phyloP scores from a whole-genome alignment of 2,113 vertebrate species.

The Sylvilagus bachmani region DNA sequence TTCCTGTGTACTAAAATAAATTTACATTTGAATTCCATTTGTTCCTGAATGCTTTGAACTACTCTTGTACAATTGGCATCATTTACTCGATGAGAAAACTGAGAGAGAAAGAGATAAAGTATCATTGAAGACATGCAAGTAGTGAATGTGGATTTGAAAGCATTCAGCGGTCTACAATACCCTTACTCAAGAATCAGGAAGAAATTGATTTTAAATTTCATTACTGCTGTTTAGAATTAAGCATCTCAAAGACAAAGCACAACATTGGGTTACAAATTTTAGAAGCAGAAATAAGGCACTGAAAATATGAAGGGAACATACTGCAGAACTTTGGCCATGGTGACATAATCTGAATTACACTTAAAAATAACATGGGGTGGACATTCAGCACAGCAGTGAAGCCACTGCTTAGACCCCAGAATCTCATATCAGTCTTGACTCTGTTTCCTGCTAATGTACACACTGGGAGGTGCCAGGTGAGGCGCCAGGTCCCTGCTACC shows the following conservation, averaged over 20 bases:
- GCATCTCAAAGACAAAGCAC: not conserved
- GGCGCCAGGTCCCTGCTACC: too few species aligned
- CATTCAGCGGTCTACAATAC: not conserved
- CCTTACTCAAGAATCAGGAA: not conserved
- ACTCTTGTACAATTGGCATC: not conserved
- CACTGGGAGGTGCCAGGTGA: too few species aligned
- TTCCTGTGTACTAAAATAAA: too few species aligned
- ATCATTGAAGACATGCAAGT: not conserved
- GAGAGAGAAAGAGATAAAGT: not conserved
- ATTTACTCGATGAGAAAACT: not conserved
- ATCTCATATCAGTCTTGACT: too few species aligned
- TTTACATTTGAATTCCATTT: too few species aligned
- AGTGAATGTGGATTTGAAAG: not conserved
- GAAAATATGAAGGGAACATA: not conserved
- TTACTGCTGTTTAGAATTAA: slow-evolving; percentile 4
- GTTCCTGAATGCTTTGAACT: not conserved
- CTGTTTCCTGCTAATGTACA: too few species aligned
- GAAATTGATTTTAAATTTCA: not conserved
- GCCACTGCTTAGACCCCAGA: too few species aligned
- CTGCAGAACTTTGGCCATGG: not conserved
- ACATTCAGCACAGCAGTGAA: too few species aligned
- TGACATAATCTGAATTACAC: not conserved
- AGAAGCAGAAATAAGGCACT: not conserved
- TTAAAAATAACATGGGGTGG: not conserved
- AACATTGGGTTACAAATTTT: not conserved